Percentiles rank a stretch among this genome's conserved stretches.
These are phyloP conservation scores for Otis tarda DNA, from an alignment of 2,113 vertebrate species.

Conservation along the genomic window DNA sequence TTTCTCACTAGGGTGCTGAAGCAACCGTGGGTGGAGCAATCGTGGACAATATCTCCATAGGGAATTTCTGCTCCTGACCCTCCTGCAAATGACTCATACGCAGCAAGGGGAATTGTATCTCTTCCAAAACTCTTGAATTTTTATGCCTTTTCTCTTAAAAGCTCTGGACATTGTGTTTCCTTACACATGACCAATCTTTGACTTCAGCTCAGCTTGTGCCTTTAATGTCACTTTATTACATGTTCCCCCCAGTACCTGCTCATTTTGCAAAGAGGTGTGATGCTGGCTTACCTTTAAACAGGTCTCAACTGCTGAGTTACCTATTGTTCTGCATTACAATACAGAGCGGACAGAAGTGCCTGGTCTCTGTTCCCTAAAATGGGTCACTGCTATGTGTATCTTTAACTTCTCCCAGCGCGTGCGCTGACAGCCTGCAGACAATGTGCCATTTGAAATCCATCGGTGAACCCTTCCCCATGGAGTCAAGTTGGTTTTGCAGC, in stretches of 20 bases:
- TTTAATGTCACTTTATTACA: neutral
- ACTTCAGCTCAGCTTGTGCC: neutral
- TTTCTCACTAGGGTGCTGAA: neutral
- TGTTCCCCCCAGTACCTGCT: neutral
- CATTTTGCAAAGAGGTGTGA: neutral
- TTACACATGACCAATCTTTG: neutral
- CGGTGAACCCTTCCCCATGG: neutral
- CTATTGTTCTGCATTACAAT: neutral
- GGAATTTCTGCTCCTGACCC: neutral
- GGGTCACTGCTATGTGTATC: neutral
- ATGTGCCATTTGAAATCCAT: neutral
- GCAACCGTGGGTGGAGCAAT: neutral
- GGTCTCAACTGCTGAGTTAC: neutral
- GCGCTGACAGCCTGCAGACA: neutral
- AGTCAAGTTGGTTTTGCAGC: neutral
- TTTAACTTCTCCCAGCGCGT: neutral
- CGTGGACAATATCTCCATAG: rapidly evolving
- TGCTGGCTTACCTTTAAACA: neutral
- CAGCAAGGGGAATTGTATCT: neutral
- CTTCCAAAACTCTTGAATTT: neutral
- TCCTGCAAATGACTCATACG: neutral
- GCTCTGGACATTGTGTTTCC: neutral
- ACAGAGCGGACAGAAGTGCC: neutral
- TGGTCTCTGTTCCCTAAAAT: neutral
- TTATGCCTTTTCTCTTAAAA: neutral